These are phyloP conservation scores for Lepidochrysops patricia DNA, from an alignment of 2,888 invertebrate species.

Conservation along the genomic window DNA sequence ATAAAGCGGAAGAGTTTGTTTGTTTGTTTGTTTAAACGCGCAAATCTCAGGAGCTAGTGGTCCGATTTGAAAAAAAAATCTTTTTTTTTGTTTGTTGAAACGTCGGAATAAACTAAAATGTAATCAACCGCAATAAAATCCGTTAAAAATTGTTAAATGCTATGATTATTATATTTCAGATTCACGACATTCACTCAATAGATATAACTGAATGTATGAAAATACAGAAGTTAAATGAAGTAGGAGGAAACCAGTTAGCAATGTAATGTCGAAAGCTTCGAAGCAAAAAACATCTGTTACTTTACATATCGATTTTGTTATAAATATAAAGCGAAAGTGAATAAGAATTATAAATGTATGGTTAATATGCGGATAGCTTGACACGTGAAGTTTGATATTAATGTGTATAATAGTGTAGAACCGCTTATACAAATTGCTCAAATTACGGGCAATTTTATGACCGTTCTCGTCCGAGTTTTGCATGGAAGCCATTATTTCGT, in stretches of 20 bases:
- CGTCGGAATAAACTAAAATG: too few species aligned
- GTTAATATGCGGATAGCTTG: constrained; percentile 68
- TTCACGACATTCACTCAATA: too few species aligned
- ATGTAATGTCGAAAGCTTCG: background rate
- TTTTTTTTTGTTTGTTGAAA: too few species aligned
- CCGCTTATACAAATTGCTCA: constrained; percentile 62
- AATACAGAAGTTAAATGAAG: background rate
- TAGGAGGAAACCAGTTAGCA: background rate
- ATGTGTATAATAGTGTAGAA: constrained; percentile 67
- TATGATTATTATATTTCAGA: too few species aligned
- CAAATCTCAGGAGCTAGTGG: too few species aligned
- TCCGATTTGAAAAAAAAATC: too few species aligned
- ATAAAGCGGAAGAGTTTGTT: too few species aligned
- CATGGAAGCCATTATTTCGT: constrained; percentile 8
- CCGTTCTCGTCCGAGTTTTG: constrained; percentile 40
- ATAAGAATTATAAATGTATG: constrained; percentile 54
- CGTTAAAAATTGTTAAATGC: too few species aligned
- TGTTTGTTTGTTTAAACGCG: too few species aligned
- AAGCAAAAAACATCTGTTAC: constrained; percentile 1
- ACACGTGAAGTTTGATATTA: constrained; percentile 66
- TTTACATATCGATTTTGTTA: constrained; percentile 13
- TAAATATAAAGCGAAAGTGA: constrained; percentile 34
- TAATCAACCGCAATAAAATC: too few species aligned
- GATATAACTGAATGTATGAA: too few species aligned
- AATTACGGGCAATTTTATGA: constrained; percentile 67